Evolutionary conservation across 2,888 invertebrate genomes (phyloP).

Genomic region (Andrena camellia): DNA sequence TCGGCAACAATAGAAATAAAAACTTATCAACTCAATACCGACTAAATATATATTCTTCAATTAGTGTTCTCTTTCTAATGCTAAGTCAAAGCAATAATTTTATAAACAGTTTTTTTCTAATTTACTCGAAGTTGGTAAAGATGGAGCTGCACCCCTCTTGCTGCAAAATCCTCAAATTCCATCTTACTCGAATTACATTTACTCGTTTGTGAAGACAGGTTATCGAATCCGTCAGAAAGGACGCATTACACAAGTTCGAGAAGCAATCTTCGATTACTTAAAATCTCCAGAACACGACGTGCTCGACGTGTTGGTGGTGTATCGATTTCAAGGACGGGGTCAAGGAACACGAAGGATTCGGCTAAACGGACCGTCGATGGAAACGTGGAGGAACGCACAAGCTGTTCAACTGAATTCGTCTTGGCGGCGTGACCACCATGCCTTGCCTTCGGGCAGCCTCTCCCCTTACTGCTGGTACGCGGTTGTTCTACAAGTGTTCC

Average conservation of each 20-base stretch:
- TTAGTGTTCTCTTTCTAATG: too few relatives aligned
- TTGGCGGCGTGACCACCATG: slow-evolving; percentile 51
- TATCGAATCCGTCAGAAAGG: neutral
- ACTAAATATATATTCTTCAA: too few relatives aligned
- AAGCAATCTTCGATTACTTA: neutral
- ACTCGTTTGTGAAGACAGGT: neutral
- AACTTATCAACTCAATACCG: too few relatives aligned
- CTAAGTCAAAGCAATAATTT: neutral
- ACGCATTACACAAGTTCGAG: neutral
- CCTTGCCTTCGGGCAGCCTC: slow-evolving; percentile 29
- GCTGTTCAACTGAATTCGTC: slow-evolving; percentile 64
- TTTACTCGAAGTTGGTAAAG: too few relatives aligned
- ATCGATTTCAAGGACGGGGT: slow-evolving; percentile 32
- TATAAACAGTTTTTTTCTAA: neutral
- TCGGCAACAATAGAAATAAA: too few relatives aligned
- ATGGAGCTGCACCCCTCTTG: too few relatives aligned
- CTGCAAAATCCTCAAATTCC: too few relatives aligned
- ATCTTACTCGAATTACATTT: neutral
- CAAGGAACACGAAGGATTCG: neutral
- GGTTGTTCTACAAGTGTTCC: slow-evolving; percentile 80
- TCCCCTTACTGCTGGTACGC: slow-evolving; percentile 30
- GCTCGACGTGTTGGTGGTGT: neutral
- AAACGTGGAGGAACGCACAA: slow-evolving; percentile 58
- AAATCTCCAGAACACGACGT: neutral
- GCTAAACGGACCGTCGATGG: slow-evolving; percentile 18